Percentiles rank a stretch among this genome's conserved stretches.
Evolutionary conservation across 2,113 vertebrate genomes (phyloP).

Genomic region (Theristicus caerulescens): DNA sequence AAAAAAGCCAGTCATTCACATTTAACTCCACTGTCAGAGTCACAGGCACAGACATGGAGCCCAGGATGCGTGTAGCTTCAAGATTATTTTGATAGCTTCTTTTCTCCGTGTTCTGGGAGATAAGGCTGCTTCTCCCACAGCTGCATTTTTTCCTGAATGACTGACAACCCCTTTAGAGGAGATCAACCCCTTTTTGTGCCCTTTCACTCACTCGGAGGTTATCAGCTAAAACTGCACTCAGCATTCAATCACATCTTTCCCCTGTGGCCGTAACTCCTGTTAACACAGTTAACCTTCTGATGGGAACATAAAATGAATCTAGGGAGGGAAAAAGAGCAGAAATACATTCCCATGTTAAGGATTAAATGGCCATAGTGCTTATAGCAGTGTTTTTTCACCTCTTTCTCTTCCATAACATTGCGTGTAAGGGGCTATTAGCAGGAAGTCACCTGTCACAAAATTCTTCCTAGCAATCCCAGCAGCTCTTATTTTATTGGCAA

Average conservation of each 20-base stretch:
- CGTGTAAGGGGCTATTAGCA: conserved; percentile 2
- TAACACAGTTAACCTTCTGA: conserved; percentile 71
- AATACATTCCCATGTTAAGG: conserved; percentile 69
- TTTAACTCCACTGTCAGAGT: conserved; percentile 40
- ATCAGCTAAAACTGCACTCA: conserved; percentile 68
- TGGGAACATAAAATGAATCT: conserved; percentile 64
- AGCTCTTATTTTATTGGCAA: not conserved
- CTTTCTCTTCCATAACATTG: not conserved
- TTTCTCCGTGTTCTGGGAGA: conserved; percentile 60
- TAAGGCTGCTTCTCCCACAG: conserved; percentile 58
- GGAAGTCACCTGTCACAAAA: not conserved
- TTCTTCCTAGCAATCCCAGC: not conserved
- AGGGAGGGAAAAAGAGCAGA: conserved; percentile 51
- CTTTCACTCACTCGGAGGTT: conserved; percentile 63
- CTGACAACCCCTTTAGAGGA: conserved; percentile 61
- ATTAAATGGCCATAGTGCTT: conserved; percentile 37
- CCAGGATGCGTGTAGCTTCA: not conserved
- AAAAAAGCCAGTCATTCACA: not conserved
- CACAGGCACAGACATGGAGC: not conserved
- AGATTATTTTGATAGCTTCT: conserved; percentile 67
- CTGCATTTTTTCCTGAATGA: conserved; percentile 52
- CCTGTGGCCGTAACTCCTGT: conserved; percentile 62
- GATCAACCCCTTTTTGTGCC: conserved; percentile 56
- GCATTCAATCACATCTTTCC: conserved; percentile 69
- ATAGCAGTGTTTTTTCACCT: conserved; percentile 21